Evolutionary conservation across 2,113 vertebrate genomes (phyloP), one percentile per base, ranked within the genome.

Genomic region (Xerus inauris): DNA sequence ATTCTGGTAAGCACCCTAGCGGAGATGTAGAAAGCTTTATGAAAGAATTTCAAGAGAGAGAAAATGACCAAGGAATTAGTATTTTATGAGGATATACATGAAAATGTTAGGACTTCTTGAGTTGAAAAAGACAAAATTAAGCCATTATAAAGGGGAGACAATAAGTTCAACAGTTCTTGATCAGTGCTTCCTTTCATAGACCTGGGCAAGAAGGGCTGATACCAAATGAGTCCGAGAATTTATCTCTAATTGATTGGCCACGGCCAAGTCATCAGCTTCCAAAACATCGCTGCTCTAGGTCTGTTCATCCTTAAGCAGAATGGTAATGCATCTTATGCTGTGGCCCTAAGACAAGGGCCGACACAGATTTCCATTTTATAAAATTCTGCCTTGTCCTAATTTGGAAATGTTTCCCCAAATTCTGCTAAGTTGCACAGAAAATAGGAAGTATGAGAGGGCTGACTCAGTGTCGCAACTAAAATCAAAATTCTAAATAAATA

Each of bases 111-210:
- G 35, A 8, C 22, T 62, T 77, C 35, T 24, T 75, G 40, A 19
- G 6, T 42, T 89, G n/a, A 51, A 80, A 96, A 86, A 82, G 26
- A 42, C 45, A 89, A 89, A 69, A 94, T 57, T 69, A 72, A 83
- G 32, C 16, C 91, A n/a, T 65, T 79, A 6, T 6, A 75, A 67
- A 76, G 35, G 62, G 24, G 26, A 82, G 35, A n/a, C n/a, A 14
- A n/a, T 77, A 40, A 40, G 4, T 32, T 80, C 65, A 24, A 26
- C 9, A 62, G 5, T 57, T 38, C 45, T 62, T 57, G 22, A 20
- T 75, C 20, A n/a, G 45, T 59, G 28, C 26, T 67, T 73, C 62
- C 32, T 86, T 91, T 67, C 40, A 32, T 59, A n/a, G 40, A 14
- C 40, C 30, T 73, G 45, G 72, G 1, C 40, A 69, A 51, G 64